phyloP scores from a whole-genome alignment of 1,140 invertebrate species.

The Sarcophaga peregrina region DNA sequence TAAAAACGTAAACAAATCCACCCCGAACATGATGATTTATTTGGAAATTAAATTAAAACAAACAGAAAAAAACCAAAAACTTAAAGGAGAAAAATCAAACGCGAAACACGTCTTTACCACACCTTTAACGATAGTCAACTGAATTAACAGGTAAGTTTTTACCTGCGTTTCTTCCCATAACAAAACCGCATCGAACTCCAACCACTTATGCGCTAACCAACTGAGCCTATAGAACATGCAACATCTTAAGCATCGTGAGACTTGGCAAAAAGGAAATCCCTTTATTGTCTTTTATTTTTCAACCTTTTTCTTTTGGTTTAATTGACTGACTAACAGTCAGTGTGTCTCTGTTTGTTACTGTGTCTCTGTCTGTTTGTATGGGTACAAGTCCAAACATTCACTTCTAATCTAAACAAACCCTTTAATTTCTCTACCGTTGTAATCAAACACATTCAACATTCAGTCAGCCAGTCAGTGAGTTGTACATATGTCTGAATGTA shows the following conservation, averaged over 20 bases:
- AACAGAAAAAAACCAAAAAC: background rate
- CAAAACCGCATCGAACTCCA: background rate
- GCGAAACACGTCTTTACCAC: constrained; percentile 32
- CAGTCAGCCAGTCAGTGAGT: background rate
- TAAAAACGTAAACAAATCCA: background rate
- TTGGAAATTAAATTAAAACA: background rate
- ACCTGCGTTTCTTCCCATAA: background rate
- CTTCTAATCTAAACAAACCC: constrained; percentile 18
- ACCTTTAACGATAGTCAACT: constrained; percentile 33
- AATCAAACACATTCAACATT: background rate
- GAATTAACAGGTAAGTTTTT: background rate
- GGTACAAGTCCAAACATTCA: background rate
- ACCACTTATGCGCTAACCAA: background rate
- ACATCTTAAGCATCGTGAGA: background rate
- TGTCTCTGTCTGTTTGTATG: background rate
- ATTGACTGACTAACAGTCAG: background rate
- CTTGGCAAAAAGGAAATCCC: background rate
- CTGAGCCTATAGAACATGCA: background rate
- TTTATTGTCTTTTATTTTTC: constrained; percentile 12
- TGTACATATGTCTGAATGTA: background rate
- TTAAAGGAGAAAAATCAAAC: background rate
- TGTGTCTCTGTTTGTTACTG: background rate
- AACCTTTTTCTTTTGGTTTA: background rate
- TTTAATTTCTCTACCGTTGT: background rate
- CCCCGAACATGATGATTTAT: background rate